These are phyloP conservation scores for Anoura caudifer DNA, from an alignment of 2,113 vertebrate species.

Conservation along the genomic window DNA sequence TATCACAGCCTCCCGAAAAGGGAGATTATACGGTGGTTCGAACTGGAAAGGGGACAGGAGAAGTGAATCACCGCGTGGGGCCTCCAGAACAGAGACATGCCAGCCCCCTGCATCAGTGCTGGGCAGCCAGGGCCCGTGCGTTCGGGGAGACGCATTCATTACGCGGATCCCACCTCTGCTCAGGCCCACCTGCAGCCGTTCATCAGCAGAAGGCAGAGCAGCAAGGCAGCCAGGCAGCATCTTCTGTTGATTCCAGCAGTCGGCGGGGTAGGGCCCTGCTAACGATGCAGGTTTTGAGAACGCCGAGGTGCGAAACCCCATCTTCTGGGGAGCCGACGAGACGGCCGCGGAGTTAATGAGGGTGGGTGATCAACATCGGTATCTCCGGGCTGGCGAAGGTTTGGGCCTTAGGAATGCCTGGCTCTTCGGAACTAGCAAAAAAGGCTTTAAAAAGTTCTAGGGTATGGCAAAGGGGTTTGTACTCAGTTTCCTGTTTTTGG, in stretches of 20 bases:
- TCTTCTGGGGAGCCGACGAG: constrained; percentile 21
- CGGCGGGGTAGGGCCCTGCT: constrained; percentile 42
- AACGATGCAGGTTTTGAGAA: constrained; percentile 48
- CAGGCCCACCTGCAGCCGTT: constrained; percentile 24
- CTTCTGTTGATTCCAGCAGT: constrained; percentile 64
- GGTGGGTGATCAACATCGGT: constrained; percentile 20
- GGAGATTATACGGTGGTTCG: background rate
- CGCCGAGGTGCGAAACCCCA: constrained; percentile 28
- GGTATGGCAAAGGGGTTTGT: background rate
- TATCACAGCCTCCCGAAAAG: background rate
- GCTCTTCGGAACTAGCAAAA: constrained; percentile 10
- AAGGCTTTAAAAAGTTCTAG: background rate
- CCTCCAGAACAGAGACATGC: background rate
- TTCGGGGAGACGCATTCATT: constrained; percentile 18
- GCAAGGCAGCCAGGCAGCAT: constrained; percentile 20
- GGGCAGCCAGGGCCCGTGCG: background rate
- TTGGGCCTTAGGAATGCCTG: background rate
- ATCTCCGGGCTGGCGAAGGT: background rate
- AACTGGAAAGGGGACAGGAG: background rate
- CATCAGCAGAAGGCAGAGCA: constrained; percentile 42
- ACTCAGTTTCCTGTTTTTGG: background rate
- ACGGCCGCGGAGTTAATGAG: background rate
- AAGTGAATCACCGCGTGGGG: background rate
- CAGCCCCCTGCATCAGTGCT: background rate
- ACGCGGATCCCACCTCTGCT: constrained; percentile 8